Base-by-base conservation (phyloP, 2,888 invertebrate genomes). In the Drosophila eohydei region DNA sequence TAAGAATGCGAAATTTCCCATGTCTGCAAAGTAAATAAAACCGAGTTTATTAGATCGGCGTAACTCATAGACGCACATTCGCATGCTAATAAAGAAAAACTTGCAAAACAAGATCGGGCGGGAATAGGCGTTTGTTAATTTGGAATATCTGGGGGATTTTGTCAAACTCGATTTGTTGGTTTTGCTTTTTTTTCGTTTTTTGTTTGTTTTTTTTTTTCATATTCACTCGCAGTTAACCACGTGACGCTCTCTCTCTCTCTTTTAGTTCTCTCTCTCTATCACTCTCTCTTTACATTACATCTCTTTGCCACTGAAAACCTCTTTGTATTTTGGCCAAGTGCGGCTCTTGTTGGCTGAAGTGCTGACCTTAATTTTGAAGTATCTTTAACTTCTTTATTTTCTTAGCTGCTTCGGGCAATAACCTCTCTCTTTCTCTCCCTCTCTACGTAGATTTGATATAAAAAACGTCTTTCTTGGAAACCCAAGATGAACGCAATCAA, bases 51-150 rank as follows among this genome's bases (percentile, higher is more conserved):
- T 12, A 16, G 16, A 50, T 50, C 16, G 28, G 1, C 50, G 6
- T 4, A 41, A 34, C 32, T n/a, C 14, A 14, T 52, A 54, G 52
- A 51, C 38, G 36, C 66, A 32, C 4, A 46, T 43, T 61, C 7
- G 26, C n/a, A 38, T 67, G 38, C 56, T 67, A 70, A 81, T 79
- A 60, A 60, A 40, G 65, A 72, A 73, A 73, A 80, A 80, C 72
- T 72, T 62, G 83, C 80, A 50, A 70, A 83, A 70, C 80, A 16
- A 76, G 80, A 61, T 80, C 48, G 34, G 21, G 52, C 51, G 34
- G 21, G 52, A 62, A 48, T 58, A 62, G 63, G 36, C 51, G 57
- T 30, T 44, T 11, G 50, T 55, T 54, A 52, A 74, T 60, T 62
- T 63, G 26, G 68, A 62, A 67, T 52, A 60, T 69, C 36, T 60